phyloP scores from a whole-genome alignment of 53 echinoderm and acorn worm species.

The Crossaster papposus region DNA sequence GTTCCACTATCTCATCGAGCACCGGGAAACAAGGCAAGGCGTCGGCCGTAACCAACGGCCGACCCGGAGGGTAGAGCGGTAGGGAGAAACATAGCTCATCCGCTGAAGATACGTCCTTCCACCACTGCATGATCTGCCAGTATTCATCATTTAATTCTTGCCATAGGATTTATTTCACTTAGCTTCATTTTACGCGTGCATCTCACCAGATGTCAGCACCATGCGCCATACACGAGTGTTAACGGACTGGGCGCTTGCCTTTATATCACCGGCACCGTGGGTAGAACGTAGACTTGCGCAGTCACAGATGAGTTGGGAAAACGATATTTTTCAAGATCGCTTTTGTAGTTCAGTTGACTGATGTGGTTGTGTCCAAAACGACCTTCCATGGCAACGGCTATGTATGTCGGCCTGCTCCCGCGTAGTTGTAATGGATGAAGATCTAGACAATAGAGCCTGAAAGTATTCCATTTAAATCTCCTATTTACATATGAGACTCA shows the following conservation, averaged over 20 bases:
- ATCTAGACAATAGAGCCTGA: too few relatives aligned
- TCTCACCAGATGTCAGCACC: not conserved
- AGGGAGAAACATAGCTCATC: constrained; percentile 54
- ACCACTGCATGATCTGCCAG: constrained; percentile 3
- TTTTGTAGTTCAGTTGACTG: too few relatives aligned
- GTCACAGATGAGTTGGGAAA: not conserved
- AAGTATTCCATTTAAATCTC: too few relatives aligned
- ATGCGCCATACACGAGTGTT: not conserved
- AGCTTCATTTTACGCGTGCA: not conserved
- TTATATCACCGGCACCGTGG: not conserved
- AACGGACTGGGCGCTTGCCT: not conserved
- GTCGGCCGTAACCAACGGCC: constrained; percentile 33
- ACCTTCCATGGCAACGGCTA: too few relatives aligned
- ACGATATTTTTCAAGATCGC: too few relatives aligned
- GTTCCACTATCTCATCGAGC: constrained; percentile 29
- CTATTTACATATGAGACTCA: too few relatives aligned
- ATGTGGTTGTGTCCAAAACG: too few relatives aligned
- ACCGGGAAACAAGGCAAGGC: constrained; percentile 49
- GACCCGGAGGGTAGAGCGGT: constrained; percentile 72
- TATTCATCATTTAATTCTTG: not conserved
- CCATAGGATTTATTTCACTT: not conserved
- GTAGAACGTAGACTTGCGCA: not conserved
- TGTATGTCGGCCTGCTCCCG: too few relatives aligned
- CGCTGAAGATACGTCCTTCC: not conserved
- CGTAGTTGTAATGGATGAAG: too few relatives aligned